A percentile compares a stretch with the other conserved stretches of the same genome.
These are phyloP conservation scores for Sus scrofa DNA, from an alignment of 2,113 vertebrate genomes.

Conservation along the genomic window DNA sequence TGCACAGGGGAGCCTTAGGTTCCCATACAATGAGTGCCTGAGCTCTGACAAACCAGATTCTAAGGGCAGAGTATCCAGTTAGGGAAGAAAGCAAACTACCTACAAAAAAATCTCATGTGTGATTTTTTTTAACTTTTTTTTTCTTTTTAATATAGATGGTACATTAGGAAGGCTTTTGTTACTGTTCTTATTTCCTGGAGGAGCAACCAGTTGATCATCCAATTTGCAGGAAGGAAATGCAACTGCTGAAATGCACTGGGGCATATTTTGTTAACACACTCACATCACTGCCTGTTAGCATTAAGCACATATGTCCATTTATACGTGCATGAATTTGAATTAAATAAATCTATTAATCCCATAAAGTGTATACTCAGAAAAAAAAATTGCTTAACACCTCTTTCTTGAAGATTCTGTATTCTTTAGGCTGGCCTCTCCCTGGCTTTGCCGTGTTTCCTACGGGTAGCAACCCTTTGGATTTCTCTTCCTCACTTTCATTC, in stretches of 20 bases:
- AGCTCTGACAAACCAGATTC: slow-evolving; percentile 25
- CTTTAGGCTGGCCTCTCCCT: neutral
- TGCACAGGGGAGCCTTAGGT: neutral
- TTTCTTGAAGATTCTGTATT: neutral
- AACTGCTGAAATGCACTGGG: neutral
- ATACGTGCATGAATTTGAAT: slow-evolving; percentile 40
- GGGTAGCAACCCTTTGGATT: neutral
- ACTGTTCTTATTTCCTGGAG: slow-evolving; percentile 9
- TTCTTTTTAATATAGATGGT: neutral
- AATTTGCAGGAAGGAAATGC: neutral
- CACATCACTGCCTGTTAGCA: slow-evolving; percentile 1
- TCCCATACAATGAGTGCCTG: neutral
- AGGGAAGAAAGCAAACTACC: neutral
- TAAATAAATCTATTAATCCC: slow-evolving; percentile 35
- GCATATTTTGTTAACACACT: neutral
- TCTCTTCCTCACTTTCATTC: neutral
- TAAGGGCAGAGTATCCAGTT: neutral
- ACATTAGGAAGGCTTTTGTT: neutral
- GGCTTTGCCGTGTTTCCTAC: neutral
- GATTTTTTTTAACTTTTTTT: neutral
- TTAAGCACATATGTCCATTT: neutral
- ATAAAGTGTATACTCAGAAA: neutral
- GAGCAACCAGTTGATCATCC: neutral
- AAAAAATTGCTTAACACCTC: neutral
- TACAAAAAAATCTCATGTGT: neutral